Evolutionary conservation across 2,113 vertebrate genomes (phyloP).

Genomic region (Romanogobio albipinnatus): DNA sequence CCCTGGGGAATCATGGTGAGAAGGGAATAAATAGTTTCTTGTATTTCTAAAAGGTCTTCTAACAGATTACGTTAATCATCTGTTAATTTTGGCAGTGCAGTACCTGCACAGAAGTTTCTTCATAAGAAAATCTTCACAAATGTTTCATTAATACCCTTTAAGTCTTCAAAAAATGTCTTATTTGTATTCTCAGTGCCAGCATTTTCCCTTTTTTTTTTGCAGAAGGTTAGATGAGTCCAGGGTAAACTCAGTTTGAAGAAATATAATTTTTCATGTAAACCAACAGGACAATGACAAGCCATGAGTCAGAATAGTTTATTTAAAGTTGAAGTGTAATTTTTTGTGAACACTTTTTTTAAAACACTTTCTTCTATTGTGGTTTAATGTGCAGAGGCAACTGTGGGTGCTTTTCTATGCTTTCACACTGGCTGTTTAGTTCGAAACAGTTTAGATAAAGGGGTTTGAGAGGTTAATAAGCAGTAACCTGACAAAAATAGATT

Average conservation of each 20-base stretch:
- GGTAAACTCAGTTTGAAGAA: background rate
- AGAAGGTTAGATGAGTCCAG: background rate
- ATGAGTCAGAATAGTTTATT: background rate
- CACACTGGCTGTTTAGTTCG: too few relatives aligned
- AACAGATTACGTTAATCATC: slow-evolving; percentile 2
- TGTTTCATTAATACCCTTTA: background rate
- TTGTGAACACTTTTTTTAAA: background rate
- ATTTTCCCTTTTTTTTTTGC: background rate
- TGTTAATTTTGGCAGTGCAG: slow-evolving; percentile 4
- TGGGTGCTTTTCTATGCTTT: background rate
- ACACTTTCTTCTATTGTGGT: background rate
- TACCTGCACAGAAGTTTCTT: background rate
- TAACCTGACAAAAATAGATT: too few relatives aligned
- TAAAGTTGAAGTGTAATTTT: background rate
- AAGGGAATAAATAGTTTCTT: background rate
- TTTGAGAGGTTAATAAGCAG: too few relatives aligned
- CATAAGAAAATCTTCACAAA: background rate
- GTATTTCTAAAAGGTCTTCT: background rate
- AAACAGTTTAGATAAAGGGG: too few relatives aligned
- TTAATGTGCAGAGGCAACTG: background rate
- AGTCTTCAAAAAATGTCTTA: background rate
- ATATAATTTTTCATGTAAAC: background rate
- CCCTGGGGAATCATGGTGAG: background rate
- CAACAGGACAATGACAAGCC: background rate
- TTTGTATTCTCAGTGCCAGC: background rate